These are phyloP conservation scores for Chelonoidis abingdonii DNA, from an alignment of 2,113 vertebrate genomes.

Conservation along the genomic window DNA sequence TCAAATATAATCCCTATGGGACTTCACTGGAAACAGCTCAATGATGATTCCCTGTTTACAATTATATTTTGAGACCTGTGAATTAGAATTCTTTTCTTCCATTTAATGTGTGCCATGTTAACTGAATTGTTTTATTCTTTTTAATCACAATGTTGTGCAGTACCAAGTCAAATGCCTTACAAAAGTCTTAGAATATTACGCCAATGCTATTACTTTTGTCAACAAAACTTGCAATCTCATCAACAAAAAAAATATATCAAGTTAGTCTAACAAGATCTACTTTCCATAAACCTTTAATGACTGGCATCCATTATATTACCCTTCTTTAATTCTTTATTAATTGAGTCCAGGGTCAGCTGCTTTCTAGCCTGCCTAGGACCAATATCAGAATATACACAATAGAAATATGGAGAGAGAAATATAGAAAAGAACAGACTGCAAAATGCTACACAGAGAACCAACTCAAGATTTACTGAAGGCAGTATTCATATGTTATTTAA, in stretches of 20 bases:
- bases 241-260: neutral
- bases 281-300: neutral
- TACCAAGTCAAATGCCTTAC: neutral
- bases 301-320: neutral
- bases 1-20: neutral
- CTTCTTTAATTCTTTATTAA: neutral
- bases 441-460: neutral
- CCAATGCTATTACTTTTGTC: neutral
- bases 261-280: neutral
- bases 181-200: neutral
- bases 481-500: accelerated
- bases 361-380: neutral
- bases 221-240: neutral
- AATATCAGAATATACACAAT: neutral
- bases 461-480: neutral
- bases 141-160: neutral
- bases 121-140: neutral
- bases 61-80: neutral
- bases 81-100: neutral
- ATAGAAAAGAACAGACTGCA: neutral
- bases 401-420: neutral
- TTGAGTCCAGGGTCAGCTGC: neutral
- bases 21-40: neutral
- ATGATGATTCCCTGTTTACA: neutral
- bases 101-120: neutral